Conservation (phyloP, 2,113 vertebrate genomes). For the Chloropsis cyanopogon region DNA sequence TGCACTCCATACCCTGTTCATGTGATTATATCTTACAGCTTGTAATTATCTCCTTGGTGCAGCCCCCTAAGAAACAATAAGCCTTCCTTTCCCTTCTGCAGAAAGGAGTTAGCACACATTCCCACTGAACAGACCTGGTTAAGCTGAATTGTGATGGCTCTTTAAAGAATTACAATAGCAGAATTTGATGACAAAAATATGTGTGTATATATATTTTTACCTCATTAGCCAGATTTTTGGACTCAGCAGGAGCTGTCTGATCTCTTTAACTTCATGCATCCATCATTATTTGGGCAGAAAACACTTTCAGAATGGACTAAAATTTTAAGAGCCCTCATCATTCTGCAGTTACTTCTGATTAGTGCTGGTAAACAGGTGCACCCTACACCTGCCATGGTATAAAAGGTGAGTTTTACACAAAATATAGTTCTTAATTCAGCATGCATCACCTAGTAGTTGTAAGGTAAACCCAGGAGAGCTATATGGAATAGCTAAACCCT, state of each 20-base stretch:
- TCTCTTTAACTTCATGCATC: background rate
- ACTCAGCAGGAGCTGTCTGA: background rate
- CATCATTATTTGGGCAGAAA: background rate
- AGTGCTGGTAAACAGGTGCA: background rate
- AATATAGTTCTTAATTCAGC: background rate
- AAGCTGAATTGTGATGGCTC: background rate
- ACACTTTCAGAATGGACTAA: background rate
- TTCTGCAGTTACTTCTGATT: background rate
- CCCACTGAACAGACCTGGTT: background rate
- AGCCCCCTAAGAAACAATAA: background rate
- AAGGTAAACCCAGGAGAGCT: background rate
- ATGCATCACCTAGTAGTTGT: background rate
- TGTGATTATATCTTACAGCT: background rate
- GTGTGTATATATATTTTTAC: background rate
- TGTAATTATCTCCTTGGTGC: slow-evolving; percentile 16
- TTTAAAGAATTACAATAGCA: background rate
- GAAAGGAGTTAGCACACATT: background rate
- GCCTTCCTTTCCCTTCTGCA: background rate
- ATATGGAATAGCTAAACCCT: background rate
- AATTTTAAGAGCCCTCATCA: background rate
- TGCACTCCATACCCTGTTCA: background rate
- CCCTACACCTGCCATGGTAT: background rate
- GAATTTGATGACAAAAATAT: background rate
- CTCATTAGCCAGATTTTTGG: background rate
- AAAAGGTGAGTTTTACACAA: background rate